Evolutionary conservation across 1,140 invertebrate species (phyloP), one percentile per base, ranked within the genome.

Genomic region (Diachasmimorpha longicaudata): DNA sequence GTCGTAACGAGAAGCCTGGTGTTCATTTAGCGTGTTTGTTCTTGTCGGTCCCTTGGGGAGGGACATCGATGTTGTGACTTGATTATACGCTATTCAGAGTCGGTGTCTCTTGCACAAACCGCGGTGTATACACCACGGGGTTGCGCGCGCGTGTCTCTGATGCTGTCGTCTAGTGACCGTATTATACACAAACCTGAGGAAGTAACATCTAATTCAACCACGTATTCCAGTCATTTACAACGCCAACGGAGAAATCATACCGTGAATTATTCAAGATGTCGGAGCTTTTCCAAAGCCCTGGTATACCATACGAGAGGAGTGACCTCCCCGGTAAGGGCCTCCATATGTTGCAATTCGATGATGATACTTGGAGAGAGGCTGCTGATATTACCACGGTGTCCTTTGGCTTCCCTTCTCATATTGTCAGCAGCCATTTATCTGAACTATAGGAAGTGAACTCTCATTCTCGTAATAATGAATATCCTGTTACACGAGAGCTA

Each of bases 401-500:
- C 14, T 55, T 21, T 21, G 21, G 19, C 4, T 66, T 25, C 31
- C 31, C 36, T 39, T 37, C 36, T 37, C 36, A 39, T 14, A 6
- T 68, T 66, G 25, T 66, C 25, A 66, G 13, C 25, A 14, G 13
- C 48, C 48, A 52, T 52, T 52, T 52, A n/a, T 52, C 48, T 52
- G n/a, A 19, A 14, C 14, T 52, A 66, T 66, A 31, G 25, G 14
- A 5, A 42, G 72, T 58, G n/a, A 67, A 48, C 37, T 39, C 46
- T 42, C 25, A 58, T 68, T 46, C n/a, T 19, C 70, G 25, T 39
- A 83, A 84, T 82, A 80, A 84, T 83, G 81, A 85, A 80, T 81
- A 80, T 84, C 83, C 83, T 80, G 80, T 85, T 84, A 85, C 78
- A 52, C 70, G 70, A 74, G 79, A 81, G 77, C 81, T 82, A 82